Conservation (phyloP, 2,888 invertebrate species). For the Marasmarcha lunaedactyla region DNA sequence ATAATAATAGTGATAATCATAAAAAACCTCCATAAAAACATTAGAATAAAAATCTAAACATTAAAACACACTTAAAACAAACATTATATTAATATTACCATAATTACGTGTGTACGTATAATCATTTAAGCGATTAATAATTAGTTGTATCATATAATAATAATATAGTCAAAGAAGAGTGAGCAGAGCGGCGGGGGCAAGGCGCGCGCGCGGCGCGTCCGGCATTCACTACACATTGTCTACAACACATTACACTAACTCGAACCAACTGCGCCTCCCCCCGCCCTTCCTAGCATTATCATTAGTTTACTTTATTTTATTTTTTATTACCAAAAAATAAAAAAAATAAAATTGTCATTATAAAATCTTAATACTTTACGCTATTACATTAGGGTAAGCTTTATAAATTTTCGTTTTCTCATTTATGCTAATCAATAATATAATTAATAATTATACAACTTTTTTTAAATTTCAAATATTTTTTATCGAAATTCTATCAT, state of each 20-base stretch:
- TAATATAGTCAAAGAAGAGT: constrained; percentile 68
- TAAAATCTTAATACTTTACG: constrained; percentile 69
- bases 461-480: constrained; percentile 68
- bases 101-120: constrained; percentile 69
- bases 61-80: constrained; percentile 72
- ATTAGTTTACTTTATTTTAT: constrained; percentile 43
- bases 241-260: constrained; percentile 16
- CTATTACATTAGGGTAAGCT: constrained; percentile 70
- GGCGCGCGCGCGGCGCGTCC: constrained; percentile 17
- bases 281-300: constrained; percentile 53
- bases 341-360: constrained; percentile 35
- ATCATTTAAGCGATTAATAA: constrained; percentile 69
- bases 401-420: constrained; percentile 68
- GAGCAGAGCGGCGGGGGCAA: constrained; percentile 58
- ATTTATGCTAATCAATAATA: constrained; percentile 67
- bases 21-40: constrained; percentile 72
- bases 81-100: constrained; percentile 71
- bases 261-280: constrained; percentile 38
- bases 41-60: constrained; percentile 72
- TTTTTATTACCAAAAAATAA: too few relatives aligned
- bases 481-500: constrained; percentile 69
- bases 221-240: background rate
- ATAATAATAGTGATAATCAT: constrained; percentile 70
- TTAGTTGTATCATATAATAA: constrained; percentile 65
- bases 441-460: constrained; percentile 71